Evolutionary conservation across 2,888 invertebrate genomes (phyloP).

Genomic region (Phyto melanocephala): DNA sequence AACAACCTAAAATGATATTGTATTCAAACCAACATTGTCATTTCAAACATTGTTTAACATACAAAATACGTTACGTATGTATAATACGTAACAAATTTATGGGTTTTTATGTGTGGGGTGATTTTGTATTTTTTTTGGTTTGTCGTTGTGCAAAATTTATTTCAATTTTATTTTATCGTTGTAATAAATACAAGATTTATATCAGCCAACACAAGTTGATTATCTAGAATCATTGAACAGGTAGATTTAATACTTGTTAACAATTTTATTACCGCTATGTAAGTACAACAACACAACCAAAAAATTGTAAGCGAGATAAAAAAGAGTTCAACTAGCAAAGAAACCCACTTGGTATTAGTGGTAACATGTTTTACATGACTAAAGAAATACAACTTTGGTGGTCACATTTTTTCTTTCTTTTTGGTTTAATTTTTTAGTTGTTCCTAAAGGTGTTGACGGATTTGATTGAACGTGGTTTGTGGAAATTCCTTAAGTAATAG

Average conservation of each 20-base stretch:
- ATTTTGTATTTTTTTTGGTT: background rate
- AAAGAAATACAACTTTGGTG: slow-evolving; percentile 42
- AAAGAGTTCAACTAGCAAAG: slow-evolving; percentile 36
- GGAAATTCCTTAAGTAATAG: background rate
- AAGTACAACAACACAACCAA: slow-evolving; percentile 29
- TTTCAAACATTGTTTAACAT: background rate
- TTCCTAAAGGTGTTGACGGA: slow-evolving; percentile 25
- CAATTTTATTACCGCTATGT: slow-evolving; percentile 60
- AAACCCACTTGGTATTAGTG: slow-evolving; percentile 60
- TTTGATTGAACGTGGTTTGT: slow-evolving; percentile 28
- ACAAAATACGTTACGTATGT: no score
- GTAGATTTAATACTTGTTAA: slow-evolving; percentile 66
- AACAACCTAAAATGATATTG: background rate
- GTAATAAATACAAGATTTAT: slow-evolving; percentile 61
- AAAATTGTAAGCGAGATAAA: background rate
- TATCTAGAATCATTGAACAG: slow-evolving; percentile 65
- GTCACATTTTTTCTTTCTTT: slow-evolving; percentile 2
- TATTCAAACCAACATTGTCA: background rate
- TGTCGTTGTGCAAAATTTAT: slow-evolving; percentile 43
- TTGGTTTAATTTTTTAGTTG: background rate
- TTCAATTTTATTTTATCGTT: slow-evolving; percentile 52
- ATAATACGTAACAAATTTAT: slow-evolving; percentile 21
- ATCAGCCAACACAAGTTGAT: slow-evolving; percentile 65
- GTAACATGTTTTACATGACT: slow-evolving; percentile 37
- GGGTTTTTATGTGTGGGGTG: slow-evolving; percentile 22